Evolutionary conservation across 2,113 vertebrate species (phyloP), one percentile per base, ranked within the genome.

Genomic region (Sturnus vulgaris): DNA sequence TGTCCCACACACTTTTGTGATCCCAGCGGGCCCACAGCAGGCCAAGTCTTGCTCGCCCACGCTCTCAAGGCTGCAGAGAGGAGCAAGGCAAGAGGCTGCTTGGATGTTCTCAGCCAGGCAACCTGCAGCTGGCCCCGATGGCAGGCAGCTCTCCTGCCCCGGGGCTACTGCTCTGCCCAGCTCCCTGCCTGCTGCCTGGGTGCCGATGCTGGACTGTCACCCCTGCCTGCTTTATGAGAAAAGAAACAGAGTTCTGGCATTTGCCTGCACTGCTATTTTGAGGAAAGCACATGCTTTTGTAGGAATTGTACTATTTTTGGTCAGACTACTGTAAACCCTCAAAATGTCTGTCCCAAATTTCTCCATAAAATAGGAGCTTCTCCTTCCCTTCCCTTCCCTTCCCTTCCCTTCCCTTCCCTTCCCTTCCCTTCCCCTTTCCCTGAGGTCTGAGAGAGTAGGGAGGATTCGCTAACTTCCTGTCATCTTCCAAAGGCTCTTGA

Each of bases 41-140:
- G 40, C 2, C 0, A 24, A 68, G 31, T 5, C 20, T 57, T 56
- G 44, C 66, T 82, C 7, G 1, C 33, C 35, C 1, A 2, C 59
- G 9, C 35, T 53, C 33, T 50, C 6, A 0, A 18, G 63, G 65
- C 49, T 88, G 63, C 18, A 15, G 16, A 39, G 40, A 75, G 60
- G 4, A 71, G 19, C 33, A 66, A 35, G 42, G 42, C 56, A 57
- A 66, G 42, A 30, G 33, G 27, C 47, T 42, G 8, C 9, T 28
- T 14, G 40, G 49, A 18, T 22, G 68, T 10, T 56, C 44, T 10
- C 8, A 8, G 71, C 1, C 49, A 69, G 64, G 14, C 37, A 59
- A 52, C 18, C 20, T 14, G 37, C 1, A 13, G 44, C 53, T 68
- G 76, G 31, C 37, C 44, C 2, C 0, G 5, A 4, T 7, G 0